phyloP scores from a whole-genome alignment of 2,797 vertebrate species.

The Eupleurogrammus muticus region DNA sequence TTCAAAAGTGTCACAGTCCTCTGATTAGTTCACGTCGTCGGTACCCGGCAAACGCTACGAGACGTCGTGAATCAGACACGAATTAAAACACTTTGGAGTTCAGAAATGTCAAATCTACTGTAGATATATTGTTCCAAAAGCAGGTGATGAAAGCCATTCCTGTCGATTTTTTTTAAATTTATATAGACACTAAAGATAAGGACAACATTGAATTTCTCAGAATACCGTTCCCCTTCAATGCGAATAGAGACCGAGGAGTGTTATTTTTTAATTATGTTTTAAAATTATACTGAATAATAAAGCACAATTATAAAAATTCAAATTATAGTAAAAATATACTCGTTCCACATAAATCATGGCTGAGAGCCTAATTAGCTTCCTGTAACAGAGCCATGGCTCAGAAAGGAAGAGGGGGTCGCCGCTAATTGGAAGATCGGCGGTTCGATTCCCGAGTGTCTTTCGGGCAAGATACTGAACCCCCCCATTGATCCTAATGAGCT shows the following conservation, averaged over 20 bases:
- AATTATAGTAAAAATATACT: conserved; percentile 11
- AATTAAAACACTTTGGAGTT: conserved; percentile 5
- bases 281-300: not conserved
- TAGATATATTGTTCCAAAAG: too few relatives aligned
- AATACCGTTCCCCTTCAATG: too few relatives aligned
- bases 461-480: too few relatives aligned
- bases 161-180: not conserved
- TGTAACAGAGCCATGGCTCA: not conserved
- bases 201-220: not conserved
- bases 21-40: not conserved
- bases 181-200: not conserved
- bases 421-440: too few relatives aligned
- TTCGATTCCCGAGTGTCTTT: too few relatives aligned
- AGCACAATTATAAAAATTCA: not conserved
- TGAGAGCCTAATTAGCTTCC: conserved; percentile 33
- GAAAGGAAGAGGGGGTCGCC: too few relatives aligned
- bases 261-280: conserved; percentile 3
- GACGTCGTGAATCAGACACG: not conserved
- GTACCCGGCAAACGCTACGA: not conserved
- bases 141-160: not conserved
- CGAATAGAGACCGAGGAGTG: too few relatives aligned
- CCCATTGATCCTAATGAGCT: too few relatives aligned
- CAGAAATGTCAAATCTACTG: too few relatives aligned
- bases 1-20: not conserved
- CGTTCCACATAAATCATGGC: conserved; percentile 23